Conservation (phyloP, 2,888 invertebrate species). For the Nomada ferruginata region DNA sequence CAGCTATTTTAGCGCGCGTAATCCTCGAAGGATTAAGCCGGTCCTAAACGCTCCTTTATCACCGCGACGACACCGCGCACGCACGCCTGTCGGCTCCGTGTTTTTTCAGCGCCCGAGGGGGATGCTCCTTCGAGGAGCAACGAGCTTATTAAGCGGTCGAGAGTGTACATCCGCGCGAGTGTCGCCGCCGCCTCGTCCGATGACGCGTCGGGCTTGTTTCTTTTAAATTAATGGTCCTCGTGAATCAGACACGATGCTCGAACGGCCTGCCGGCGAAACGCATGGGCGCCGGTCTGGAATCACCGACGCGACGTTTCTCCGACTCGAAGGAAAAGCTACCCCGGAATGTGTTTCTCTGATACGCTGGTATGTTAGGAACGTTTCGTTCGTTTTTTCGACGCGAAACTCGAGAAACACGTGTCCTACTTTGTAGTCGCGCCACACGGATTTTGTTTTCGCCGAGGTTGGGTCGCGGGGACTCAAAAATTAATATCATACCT, state of each 20-base stretch:
- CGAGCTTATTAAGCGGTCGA: conserved; percentile 68
- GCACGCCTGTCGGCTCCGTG: conserved; percentile 32
- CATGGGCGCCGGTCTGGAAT: conserved; percentile 48
- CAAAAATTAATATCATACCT: not conserved
- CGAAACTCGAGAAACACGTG: not conserved
- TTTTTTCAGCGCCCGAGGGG: conserved; percentile 70
- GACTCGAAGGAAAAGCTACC: not conserved
- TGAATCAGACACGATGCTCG: conserved; percentile 63
- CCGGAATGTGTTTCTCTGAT: not conserved
- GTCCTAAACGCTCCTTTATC: conserved; percentile 28
- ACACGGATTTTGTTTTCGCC: not conserved
- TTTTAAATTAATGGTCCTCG: conserved; percentile 68
- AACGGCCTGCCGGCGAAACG: conserved; percentile 36
- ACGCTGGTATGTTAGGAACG: conserved; percentile 18
- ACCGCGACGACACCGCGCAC: not conserved
- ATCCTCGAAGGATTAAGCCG: conserved; percentile 9
- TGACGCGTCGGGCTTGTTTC: conserved; percentile 52
- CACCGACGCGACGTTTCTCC: conserved; percentile 27
- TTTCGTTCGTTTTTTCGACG: not conserved
- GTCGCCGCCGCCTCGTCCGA: conserved; percentile 48
- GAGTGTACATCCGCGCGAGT: conserved; percentile 66
- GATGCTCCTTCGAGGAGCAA: conserved; percentile 42
- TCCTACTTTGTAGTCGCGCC: not conserved
- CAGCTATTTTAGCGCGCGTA: not conserved
- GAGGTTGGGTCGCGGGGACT: not conserved